These are phyloP conservation scores for Podarcis muralis DNA, from an alignment of 2,113 vertebrate species.

Conservation along the genomic window DNA sequence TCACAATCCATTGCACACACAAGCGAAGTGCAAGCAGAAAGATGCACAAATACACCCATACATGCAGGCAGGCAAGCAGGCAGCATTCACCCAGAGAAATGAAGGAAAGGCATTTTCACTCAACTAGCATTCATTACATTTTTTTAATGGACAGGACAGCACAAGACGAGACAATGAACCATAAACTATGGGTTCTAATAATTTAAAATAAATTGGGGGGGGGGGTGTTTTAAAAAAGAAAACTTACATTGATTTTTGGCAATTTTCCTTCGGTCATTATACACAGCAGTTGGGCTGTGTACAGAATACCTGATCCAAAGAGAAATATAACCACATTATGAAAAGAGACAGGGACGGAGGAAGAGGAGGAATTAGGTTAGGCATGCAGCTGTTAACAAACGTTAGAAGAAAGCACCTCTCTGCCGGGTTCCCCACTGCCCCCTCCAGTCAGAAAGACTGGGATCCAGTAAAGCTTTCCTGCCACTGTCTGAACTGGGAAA, in stretches of 20 bases:
- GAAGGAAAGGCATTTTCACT: neutral
- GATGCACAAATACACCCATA: rapidly evolving
- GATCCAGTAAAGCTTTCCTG: conserved; percentile 18
- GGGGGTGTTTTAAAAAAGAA: neutral
- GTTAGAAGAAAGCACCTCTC: conserved; percentile 37
- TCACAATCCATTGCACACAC: rapidly evolving
- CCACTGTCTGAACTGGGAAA: neutral
- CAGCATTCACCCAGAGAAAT: neutral
- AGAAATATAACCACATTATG: conserved; percentile 62
- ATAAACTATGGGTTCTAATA: neutral
- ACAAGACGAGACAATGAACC: neutral
- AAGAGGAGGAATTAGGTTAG: conserved; percentile 45
- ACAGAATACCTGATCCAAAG: conserved; percentile 67
- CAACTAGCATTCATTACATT: neutral
- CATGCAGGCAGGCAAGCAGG: conserved; percentile 10
- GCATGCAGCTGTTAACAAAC: conserved; percentile 48
- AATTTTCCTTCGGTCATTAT: conserved; percentile 69
- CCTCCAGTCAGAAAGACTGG: neutral
- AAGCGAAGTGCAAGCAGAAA: rapidly evolving
- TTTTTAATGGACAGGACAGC: neutral
- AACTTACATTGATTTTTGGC: conserved; percentile 67
- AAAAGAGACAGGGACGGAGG: conserved; percentile 24
- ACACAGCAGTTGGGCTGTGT: conserved; percentile 65
- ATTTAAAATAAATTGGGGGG: neutral
- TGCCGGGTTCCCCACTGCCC: neutral